Percentiles rank a stretch among this genome's conserved stretches.
phyloP scores from a whole-genome alignment of 1,140 invertebrate species.

The Leptinotarsa undecemlineata region DNA sequence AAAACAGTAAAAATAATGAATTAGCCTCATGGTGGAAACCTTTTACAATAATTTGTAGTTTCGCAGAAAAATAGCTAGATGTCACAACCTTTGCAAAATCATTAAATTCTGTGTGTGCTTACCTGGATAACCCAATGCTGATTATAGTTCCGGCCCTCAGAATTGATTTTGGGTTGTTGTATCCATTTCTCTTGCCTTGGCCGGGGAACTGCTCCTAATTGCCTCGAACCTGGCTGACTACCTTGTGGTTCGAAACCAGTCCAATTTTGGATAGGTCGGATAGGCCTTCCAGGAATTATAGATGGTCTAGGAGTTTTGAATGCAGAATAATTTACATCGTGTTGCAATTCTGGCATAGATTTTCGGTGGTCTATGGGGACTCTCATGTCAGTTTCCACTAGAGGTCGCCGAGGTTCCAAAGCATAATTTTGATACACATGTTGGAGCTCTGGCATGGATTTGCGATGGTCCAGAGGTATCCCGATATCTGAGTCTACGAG shows the following conservation, averaged over 20 bases:
- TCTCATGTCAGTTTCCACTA: slow-evolving; percentile 22
- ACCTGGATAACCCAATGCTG: slow-evolving; percentile 89
- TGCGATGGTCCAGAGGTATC: slow-evolving; percentile 29
- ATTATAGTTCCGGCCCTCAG: slow-evolving; percentile 69
- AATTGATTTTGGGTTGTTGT: slow-evolving; percentile 67
- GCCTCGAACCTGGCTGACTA: slow-evolving; percentile 74
- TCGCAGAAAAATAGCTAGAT: too few species aligned
- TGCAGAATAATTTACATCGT: slow-evolving; percentile 54
- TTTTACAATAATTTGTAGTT: too few species aligned
- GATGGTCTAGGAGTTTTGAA: slow-evolving; percentile 58
- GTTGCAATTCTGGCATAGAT: slow-evolving; percentile 59
- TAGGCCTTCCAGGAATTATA: slow-evolving; percentile 47
- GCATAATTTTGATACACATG: slow-evolving; percentile 40
- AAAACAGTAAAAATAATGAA: too few species aligned
- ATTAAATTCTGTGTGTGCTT: slow-evolving; percentile 16
- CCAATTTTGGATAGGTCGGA: slow-evolving; percentile 40
- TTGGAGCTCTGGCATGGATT: slow-evolving; percentile 48
- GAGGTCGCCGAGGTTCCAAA: slow-evolving; percentile 26
- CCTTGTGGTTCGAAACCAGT: slow-evolving; percentile 26
- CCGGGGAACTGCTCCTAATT: slow-evolving; percentile 78
- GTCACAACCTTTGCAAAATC: too few species aligned
- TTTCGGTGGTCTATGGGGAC: slow-evolving; percentile 54
- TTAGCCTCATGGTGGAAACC: too few species aligned
- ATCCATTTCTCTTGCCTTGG: slow-evolving; percentile 75
- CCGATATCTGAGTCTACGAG: slow-evolving; percentile 37